Percentiles rank a stretch among this genome's conserved stretches.
Evolutionary conservation across 1,140 invertebrate species (phyloP).

Genomic region (Alviniconcha marisindica): DNA sequence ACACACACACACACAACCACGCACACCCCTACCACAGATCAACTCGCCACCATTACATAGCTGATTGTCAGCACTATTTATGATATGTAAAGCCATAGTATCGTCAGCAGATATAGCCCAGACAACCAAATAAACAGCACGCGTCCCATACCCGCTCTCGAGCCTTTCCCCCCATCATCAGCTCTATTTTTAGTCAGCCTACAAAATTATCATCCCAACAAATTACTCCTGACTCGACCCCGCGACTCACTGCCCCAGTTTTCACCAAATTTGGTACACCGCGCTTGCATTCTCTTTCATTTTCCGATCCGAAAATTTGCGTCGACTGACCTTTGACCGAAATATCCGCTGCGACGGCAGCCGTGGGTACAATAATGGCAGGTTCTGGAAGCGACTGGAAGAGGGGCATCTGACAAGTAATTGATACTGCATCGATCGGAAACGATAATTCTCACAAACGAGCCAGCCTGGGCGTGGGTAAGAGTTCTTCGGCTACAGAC

Average conservation of each 20-base stretch:
- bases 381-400: not conserved
- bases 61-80: too few relatives aligned
- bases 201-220: not conserved
- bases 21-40: too few relatives aligned
- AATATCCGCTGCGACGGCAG: not conserved
- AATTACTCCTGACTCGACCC: not conserved
- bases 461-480: too few relatives aligned
- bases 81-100: too few relatives aligned
- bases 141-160: too few relatives aligned
- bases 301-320: constrained; percentile 15
- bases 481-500: too few relatives aligned
- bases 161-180: too few relatives aligned
- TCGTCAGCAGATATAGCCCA: too few relatives aligned
- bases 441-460: not conserved
- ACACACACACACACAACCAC: too few relatives aligned
- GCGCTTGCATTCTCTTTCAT: not conserved
- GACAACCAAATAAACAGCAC: too few relatives aligned
- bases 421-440: not conserved
- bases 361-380: not conserved
- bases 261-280: not conserved
- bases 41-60: too few relatives aligned
- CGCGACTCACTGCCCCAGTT: not conserved
- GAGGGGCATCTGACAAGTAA: not conserved
- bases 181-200: not conserved
- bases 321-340: not conserved